Percentiles rank a stretch among this genome's conserved stretches.
These are phyloP conservation scores for Zoanthus solanderi DNA, from an alignment of 92 coral and sea anemone species.

Conservation along the genomic window DNA sequence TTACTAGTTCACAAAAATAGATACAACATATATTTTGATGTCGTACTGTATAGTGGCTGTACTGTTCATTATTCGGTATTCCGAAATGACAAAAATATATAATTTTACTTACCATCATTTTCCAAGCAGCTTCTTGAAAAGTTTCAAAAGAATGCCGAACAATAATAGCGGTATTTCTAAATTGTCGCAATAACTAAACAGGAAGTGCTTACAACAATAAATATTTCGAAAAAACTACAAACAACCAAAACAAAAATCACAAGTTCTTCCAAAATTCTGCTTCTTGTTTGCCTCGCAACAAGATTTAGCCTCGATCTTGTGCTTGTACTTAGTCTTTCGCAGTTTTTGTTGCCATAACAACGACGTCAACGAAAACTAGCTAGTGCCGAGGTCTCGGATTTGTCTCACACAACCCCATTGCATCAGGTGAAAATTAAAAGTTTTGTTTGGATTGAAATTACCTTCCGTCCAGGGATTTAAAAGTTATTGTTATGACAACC, in stretches of 20 bases:
- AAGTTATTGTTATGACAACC: conserved; percentile 61
- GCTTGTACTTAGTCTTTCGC: conserved; percentile 64
- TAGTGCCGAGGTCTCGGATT: conserved; percentile 30
- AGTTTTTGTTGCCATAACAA: conserved; percentile 25
- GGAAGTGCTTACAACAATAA: not conserved
- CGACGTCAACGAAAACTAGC: conserved; percentile 10
- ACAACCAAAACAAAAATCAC: not conserved
- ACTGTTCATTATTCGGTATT: not conserved
- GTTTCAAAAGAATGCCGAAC: not conserved
- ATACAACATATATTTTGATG: not conserved
- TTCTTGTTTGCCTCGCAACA: conserved; percentile 70
- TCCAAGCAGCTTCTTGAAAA: not conserved
- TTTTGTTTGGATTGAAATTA: conserved; percentile 35
- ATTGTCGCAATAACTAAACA: not conserved
- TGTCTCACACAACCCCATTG: not conserved
- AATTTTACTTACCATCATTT: conserved; percentile 43
- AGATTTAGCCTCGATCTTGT: conserved; percentile 74
- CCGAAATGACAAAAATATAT: not conserved
- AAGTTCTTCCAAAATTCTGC: conserved; percentile 19
- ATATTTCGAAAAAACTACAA: not conserved
- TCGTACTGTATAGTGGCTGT: too few species aligned
- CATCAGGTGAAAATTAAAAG: not conserved
- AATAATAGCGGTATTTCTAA: not conserved
- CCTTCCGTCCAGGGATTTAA: conserved; percentile 50
- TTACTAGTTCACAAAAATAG: not conserved